A percentile compares a stretch with the other conserved stretches of the same genome.
These are phyloP conservation scores for Pterobdella sp. DNA, from an alignment of 2,888 invertebrate species.

Conservation along the genomic window DNA sequence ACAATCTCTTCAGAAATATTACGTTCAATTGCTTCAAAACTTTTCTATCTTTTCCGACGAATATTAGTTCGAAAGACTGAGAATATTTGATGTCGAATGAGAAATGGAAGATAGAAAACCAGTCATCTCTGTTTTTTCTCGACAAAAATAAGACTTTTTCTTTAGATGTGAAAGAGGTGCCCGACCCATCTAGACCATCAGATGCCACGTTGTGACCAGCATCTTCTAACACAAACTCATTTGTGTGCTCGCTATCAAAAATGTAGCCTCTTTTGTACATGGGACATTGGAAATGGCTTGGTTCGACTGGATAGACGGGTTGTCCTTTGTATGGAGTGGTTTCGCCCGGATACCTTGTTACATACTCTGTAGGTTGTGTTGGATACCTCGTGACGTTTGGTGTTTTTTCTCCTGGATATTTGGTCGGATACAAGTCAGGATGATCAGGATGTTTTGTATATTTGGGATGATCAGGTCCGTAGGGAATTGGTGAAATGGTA, in stretches of 20 bases:
- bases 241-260: not conserved
- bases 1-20: not conserved
- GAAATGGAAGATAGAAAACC: not conserved
- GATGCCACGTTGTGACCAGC: not conserved
- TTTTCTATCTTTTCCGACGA: not conserved
- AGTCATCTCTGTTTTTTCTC: not conserved
- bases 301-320: not conserved
- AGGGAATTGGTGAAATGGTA: no score
- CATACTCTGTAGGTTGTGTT: not conserved
- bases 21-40: not conserved
- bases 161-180: not conserved
- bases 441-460: not conserved
- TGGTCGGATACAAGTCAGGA: not conserved
- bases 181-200: not conserved
- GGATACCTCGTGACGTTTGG: not conserved
- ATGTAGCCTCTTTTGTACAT: not conserved
- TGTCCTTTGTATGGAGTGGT: not conserved
- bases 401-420: not conserved
- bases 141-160: not conserved
- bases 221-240: not conserved
- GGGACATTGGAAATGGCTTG: not conserved
- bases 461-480: no score
- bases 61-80: not conserved
- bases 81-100: not conserved
- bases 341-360: not conserved